A percentile compares a stretch with the other conserved stretches of the same genome.
Conservation (phyloP, 2,113 vertebrate genomes). For the Cinclus mexicanus region DNA sequence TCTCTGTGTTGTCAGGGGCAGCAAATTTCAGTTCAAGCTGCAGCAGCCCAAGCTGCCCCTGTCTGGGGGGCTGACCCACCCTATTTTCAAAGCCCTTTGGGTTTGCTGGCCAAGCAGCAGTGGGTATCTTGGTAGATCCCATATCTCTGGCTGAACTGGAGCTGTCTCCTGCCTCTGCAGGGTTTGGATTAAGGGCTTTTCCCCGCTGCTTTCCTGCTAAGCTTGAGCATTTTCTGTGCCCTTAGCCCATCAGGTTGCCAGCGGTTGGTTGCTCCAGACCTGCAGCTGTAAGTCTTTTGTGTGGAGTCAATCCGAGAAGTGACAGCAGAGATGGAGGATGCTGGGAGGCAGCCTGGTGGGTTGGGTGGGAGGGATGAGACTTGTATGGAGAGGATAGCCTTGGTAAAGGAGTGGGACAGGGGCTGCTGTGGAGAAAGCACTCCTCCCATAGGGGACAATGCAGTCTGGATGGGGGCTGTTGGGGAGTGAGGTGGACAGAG, state of each 20-base stretch:
- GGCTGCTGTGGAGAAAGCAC: neutral
- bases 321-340: neutral
- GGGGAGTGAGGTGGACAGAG: neutral
- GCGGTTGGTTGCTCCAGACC: neutral
- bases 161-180: neutral
- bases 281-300: neutral
- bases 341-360: neutral
- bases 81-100: neutral
- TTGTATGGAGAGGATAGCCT: neutral
- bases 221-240: neutral
- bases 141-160: neutral
- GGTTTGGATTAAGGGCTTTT: conserved; percentile 14
- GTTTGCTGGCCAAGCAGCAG: neutral
- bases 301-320: neutral
- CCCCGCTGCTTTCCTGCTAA: neutral
- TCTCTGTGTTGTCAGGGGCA: neutral
- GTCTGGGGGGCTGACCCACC: neutral
- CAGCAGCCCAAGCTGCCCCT: neutral
- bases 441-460: neutral
- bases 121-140: neutral
- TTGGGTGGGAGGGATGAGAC: neutral
- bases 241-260: neutral
- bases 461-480: neutral
- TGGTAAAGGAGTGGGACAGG: neutral
- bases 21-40: neutral